Conservation (phyloP, 2,888 invertebrate species). For the Chloroclysta siterata region DNA sequence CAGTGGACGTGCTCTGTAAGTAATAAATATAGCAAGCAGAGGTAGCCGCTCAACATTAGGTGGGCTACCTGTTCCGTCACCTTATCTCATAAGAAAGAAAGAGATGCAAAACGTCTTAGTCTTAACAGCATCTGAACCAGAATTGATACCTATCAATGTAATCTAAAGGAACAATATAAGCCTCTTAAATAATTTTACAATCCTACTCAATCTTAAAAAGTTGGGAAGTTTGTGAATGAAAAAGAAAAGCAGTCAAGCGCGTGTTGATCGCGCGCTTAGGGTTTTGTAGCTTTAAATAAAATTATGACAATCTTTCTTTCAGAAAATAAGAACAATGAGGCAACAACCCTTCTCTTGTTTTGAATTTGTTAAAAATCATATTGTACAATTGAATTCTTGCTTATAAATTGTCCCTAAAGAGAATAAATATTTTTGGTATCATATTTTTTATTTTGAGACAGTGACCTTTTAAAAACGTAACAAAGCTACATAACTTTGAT, state of each 20-base stretch:
- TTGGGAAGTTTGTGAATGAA: slow-evolving; percentile 39
- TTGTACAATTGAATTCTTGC: too few relatives aligned
- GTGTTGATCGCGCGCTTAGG: neutral
- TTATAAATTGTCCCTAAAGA: too few relatives aligned
- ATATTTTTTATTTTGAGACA: too few relatives aligned
- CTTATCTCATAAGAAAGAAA: neutral
- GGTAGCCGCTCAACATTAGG: too few relatives aligned
- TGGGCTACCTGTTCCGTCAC: too few relatives aligned
- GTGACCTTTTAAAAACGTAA: too few relatives aligned
- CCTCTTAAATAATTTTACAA: slow-evolving; percentile 41
- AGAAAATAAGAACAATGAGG: neutral
- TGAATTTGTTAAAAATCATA: neutral
- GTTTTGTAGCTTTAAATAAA: slow-evolving; percentile 4
- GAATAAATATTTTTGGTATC: too few relatives aligned
- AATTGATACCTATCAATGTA: slow-evolving; percentile 40
- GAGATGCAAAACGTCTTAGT: neutral
- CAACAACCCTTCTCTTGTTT: too few relatives aligned
- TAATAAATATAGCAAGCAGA: too few relatives aligned
- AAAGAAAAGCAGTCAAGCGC: slow-evolving; percentile 21
- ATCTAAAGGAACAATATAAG: slow-evolving; percentile 40
- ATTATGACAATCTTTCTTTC: too few relatives aligned
- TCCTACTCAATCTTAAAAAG: slow-evolving; percentile 36
- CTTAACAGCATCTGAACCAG: slow-evolving; percentile 19
- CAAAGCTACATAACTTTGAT: too few relatives aligned
- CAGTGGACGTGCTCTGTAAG: too few relatives aligned